Base-by-base conservation (phyloP, 2,888 invertebrate genomes). In the Noctua janthina region DNA sequence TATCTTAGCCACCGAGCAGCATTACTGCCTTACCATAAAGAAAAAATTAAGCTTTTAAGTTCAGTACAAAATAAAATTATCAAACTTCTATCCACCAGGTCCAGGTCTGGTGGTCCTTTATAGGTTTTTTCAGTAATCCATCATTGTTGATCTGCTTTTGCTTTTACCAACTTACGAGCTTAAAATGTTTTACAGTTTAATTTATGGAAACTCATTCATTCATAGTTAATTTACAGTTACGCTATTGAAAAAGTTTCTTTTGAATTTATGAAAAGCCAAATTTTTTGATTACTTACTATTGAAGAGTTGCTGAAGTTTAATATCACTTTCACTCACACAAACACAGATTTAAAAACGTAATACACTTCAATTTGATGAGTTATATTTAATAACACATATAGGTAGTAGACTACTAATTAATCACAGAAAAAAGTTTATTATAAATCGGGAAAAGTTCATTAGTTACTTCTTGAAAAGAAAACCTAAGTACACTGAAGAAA, bases 281-380 rank as follows among this genome's bases (percentile, higher is more conserved):
- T 43, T 84, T 78, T 75, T 76, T 66, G 51, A 78, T 73, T 81
- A 86, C 76, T 80, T 85, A 88, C 88, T 69, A 79, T 29, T n/a
- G 17, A 43, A 54, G 10, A 76, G 51, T 20, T 72, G 71, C 15
- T 72, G 75, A 85, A 77, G 73, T 85, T 86, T 78, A 62, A 20
- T 20, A 66, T 29, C 78, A 77, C 82, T 79, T n/a, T 69, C 84
- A 84, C 84, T 76, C 46, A 67, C 86, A 82, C 81, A 79, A n/a
- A 68, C 78, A 81, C 76, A 64, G 23, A 71, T 43, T 70, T 62
- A 0, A 0, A 10, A 72, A 68, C 46, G 17, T 11, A 54, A 68
- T 39, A 49, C 71, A 77, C 67, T 71, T 1, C 0, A 51, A 13
- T 67, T 71, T n/a, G 11, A 49, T 29, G 2, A 10, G 17, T 64